Percentiles rank a stretch among this genome's conserved stretches.
Conservation (phyloP, 2,797 vertebrate genomes). For the Antrozous pallidus region DNA sequence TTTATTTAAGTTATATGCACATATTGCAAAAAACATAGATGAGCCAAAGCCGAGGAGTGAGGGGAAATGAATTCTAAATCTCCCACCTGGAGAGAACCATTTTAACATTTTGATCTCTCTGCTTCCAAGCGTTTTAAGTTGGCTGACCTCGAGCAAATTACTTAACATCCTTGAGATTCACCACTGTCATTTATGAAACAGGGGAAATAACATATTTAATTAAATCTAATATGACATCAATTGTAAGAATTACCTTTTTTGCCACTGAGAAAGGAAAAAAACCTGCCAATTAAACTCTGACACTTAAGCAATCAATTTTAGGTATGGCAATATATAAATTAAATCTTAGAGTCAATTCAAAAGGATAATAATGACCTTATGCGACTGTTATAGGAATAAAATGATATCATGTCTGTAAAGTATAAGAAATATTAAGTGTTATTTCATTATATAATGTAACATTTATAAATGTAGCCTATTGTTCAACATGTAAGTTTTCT, state of each 20-base stretch:
- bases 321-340: neutral
- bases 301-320: neutral
- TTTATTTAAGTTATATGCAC: neutral
- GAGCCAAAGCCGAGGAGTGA: neutral
- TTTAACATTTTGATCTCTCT: neutral
- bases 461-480: neutral
- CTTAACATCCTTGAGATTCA: neutral
- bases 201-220: neutral
- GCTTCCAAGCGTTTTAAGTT: neutral
- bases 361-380: neutral
- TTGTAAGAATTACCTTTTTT: constrained; percentile 21
- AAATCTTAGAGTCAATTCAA: neutral
- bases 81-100: neutral
- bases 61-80: neutral
- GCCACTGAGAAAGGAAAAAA: neutral
- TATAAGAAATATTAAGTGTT: neutral
- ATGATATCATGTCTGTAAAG: neutral
- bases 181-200: neutral
- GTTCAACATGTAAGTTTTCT: constrained; percentile 21
- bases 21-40: neutral
- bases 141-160: neutral
- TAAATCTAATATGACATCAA: neutral
- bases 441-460: neutral
- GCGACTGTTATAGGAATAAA: neutral
- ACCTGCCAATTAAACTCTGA: constrained; percentile 32